A percentile compares a stretch with the other conserved stretches of the same genome.
Conservation (phyloP, 2,888 invertebrate genomes). For the Lycaena phlaeas region DNA sequence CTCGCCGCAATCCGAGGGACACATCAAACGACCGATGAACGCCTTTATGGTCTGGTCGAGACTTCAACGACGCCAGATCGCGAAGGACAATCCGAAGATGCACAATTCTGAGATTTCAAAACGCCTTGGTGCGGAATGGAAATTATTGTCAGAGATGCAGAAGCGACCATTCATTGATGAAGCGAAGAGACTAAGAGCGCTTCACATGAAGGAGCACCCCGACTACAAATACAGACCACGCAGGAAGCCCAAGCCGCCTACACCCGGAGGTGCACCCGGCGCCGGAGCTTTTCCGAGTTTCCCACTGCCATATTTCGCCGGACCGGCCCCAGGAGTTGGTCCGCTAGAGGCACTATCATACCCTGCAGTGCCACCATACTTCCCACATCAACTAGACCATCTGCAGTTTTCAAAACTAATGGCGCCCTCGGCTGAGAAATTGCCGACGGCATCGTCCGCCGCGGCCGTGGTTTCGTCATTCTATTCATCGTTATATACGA, state of each 20-base stretch:
- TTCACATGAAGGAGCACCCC: conserved; percentile 93
- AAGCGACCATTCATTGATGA: conserved; percentile 97
- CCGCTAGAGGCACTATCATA: conserved; percentile 76
- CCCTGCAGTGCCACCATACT: conserved; percentile 80
- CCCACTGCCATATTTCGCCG: conserved; percentile 76
- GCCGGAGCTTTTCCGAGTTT: conserved; percentile 76
- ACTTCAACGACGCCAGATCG: conserved; percentile 92
- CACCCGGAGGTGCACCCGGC: conserved; percentile 60
- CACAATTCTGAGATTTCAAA: conserved; percentile 94
- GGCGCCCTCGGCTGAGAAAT: conserved; percentile 55
- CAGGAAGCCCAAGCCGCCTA: conserved; percentile 85
- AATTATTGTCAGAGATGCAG: conserved; percentile 86
- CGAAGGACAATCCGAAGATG: conserved; percentile 95
- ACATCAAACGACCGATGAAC: conserved; percentile 98
- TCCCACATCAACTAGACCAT: conserved; percentile 82
- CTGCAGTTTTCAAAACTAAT: conserved; percentile 76
- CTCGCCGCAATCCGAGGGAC: conserved; percentile 76
- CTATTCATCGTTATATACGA: conserved; percentile 78
- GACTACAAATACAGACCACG: conserved; percentile 92
- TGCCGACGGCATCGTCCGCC: conserved; percentile 61
- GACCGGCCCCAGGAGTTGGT: conserved; percentile 71
- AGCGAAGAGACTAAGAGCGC: conserved; percentile 88
- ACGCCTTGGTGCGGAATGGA: conserved; percentile 94
- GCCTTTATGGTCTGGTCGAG: conserved; percentile 98
- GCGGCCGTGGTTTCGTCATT: conserved; percentile 78